phyloP scores from a whole-genome alignment of 2,888 invertebrate genomes.

The Atherix ibis region DNA sequence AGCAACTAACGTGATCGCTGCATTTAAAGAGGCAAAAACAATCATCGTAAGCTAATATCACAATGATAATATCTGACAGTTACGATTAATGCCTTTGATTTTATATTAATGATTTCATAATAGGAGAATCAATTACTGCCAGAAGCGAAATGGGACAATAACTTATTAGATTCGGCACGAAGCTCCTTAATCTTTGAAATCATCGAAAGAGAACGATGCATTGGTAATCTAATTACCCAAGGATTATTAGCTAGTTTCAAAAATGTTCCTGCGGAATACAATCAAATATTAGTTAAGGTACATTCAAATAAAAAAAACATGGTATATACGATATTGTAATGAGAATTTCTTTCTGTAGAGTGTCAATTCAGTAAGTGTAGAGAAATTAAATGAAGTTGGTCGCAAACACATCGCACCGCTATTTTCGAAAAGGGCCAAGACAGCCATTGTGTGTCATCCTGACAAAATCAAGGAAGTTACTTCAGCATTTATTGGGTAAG shows the following conservation, averaged over 20 bases:
- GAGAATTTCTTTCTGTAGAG: too few relatives aligned
- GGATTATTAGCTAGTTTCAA: conserved; percentile 60
- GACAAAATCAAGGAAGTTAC: conserved; percentile 39
- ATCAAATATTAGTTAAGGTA: conserved; percentile 21
- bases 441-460: conserved; percentile 65
- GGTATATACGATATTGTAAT: too few relatives aligned
- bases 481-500: conserved; percentile 10
- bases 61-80: too few relatives aligned
- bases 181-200: conserved; percentile 78
- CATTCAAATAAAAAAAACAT: too few relatives aligned
- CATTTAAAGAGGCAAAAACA: conserved; percentile 59
- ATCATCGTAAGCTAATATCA: conserved; percentile 43
- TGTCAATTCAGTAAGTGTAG: conserved; percentile 44
- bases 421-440: conserved; percentile 44
- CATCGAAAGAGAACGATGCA: conserved; percentile 64
- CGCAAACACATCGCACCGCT: conserved; percentile 52
- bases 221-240: conserved; percentile 53
- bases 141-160: conserved; percentile 44
- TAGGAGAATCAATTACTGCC: conserved; percentile 8
- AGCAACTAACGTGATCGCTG: conserved; percentile 62
- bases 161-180: conserved; percentile 66
- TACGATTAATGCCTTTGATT: too few relatives aligned
- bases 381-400: conserved; percentile 49
- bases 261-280: conserved; percentile 47
- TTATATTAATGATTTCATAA: too few relatives aligned